phyloP scores from a whole-genome alignment of 2,113 vertebrate species.

The Chamaetylas fuelleborni region DNA sequence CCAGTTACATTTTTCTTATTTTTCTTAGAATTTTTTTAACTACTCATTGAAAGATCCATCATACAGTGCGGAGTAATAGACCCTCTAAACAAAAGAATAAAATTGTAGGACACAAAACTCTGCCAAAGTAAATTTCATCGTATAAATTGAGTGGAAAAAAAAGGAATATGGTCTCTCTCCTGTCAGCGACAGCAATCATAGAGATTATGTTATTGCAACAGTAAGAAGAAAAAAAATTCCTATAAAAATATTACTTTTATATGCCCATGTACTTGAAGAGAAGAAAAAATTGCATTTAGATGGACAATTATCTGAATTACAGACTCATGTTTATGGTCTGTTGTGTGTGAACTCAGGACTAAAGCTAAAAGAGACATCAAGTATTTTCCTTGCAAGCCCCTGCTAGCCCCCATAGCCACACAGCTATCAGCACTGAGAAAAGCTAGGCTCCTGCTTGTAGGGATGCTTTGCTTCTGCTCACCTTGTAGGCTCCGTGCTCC shows the following conservation, averaged over 20 bases:
- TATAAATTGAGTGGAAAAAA: background rate
- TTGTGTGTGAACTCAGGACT: background rate
- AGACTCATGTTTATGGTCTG: background rate
- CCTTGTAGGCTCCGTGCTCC: background rate
- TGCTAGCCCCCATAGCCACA: background rate
- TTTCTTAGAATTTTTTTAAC: background rate
- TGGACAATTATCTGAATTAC: background rate
- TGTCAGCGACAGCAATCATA: background rate
- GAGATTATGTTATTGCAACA: background rate
- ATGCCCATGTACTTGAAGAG: background rate
- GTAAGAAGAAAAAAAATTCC: background rate
- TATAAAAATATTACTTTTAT: background rate
- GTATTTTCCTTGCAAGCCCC: background rate
- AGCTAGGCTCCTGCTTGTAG: background rate
- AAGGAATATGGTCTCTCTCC: background rate
- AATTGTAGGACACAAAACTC: background rate
- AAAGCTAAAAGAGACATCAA: background rate
- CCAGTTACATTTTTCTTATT: background rate
- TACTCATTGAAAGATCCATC: background rate
- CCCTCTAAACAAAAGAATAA: background rate
- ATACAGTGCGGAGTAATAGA: background rate
- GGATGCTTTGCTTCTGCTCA: background rate
- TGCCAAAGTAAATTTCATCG: background rate
- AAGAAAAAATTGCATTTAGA: background rate
- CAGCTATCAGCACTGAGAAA: background rate